A percentile compares a stretch with the other conserved stretches of the same genome.
Conservation (phyloP, 2,113 vertebrate genomes). For the Onychostruthus taczanowskii region DNA sequence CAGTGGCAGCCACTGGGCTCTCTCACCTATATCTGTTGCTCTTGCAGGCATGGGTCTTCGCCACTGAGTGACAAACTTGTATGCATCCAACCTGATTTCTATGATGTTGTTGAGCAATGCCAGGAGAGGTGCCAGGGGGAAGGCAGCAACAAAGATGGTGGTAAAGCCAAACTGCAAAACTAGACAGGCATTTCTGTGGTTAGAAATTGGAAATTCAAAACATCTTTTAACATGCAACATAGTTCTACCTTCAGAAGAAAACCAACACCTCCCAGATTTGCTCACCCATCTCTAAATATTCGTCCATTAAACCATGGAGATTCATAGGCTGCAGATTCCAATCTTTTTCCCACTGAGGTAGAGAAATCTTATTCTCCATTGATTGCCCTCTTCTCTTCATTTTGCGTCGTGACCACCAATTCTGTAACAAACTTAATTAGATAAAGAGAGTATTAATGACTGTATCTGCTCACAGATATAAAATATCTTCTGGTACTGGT, state of each 20-base stretch:
- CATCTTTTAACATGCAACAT: rapidly evolving
- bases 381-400: constrained; percentile 86
- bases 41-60: constrained; percentile 93
- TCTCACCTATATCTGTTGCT: constrained; percentile 94
- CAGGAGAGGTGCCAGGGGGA: constrained; percentile 94
- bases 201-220: not conserved
- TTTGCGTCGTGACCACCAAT: constrained; percentile 97
- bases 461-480: not conserved
- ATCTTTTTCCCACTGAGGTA: constrained; percentile 97
- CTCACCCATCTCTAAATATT: constrained; percentile 98
- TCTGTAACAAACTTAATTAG: constrained; percentile 86
- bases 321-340: constrained; percentile 99
- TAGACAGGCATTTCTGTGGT: constrained; percentile 47
- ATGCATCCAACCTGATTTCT: constrained; percentile 96
- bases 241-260: not conserved
- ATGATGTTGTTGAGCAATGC: constrained; percentile 98
- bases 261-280: not conserved
- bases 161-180: constrained; percentile 98
- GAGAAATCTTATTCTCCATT: constrained; percentile 81
- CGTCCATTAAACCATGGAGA: constrained; percentile 93
- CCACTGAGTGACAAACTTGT: constrained; percentile 99
- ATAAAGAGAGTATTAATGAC: not conserved
- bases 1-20: not conserved
- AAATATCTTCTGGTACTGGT: not conserved
- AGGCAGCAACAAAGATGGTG: constrained; percentile 97